phyloP scores from a whole-genome alignment of 64 coral and sea anemone species.

The Montipora foliosa region DNA sequence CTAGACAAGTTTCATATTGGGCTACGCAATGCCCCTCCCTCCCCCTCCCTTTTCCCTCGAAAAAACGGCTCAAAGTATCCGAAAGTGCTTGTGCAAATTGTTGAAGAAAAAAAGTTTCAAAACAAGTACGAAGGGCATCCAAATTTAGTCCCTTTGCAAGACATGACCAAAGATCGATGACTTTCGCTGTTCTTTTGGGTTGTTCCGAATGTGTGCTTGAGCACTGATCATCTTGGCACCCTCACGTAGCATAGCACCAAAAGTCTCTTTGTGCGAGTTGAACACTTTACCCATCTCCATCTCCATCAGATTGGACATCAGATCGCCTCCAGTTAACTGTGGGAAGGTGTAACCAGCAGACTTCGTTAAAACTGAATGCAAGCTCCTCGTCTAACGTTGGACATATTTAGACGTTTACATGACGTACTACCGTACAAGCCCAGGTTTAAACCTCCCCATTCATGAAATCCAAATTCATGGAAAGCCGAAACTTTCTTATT shows the following conservation, averaged over 20 bases:
- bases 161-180: neutral
- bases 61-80: too few species aligned
- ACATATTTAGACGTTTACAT: neutral
- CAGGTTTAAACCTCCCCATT: too few species aligned
- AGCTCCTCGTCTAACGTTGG: neutral
- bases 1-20: too few species aligned
- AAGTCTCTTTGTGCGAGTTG: slow-evolving; percentile 80
- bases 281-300: slow-evolving; percentile 85
- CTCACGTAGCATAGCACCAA: slow-evolving; percentile 77
- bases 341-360: neutral
- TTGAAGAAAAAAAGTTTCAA: neutral
- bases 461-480: too few species aligned
- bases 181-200: neutral
- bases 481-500: too few species aligned
- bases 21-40: too few species aligned
- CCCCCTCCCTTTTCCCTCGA: too few species aligned
- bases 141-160: neutral
- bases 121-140: neutral
- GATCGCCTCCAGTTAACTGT: slow-evolving; percentile 77
- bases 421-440: neutral
- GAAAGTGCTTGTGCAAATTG: too few species aligned
- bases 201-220: neutral
- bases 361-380: neutral
- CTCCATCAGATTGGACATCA: slow-evolving; percentile 94
- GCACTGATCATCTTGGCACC: slow-evolving; percentile 47